Evolutionary conservation across 2,113 vertebrate species (phyloP), one percentile per base, ranked within the genome.

Genomic region (Upupa epops): DNA sequence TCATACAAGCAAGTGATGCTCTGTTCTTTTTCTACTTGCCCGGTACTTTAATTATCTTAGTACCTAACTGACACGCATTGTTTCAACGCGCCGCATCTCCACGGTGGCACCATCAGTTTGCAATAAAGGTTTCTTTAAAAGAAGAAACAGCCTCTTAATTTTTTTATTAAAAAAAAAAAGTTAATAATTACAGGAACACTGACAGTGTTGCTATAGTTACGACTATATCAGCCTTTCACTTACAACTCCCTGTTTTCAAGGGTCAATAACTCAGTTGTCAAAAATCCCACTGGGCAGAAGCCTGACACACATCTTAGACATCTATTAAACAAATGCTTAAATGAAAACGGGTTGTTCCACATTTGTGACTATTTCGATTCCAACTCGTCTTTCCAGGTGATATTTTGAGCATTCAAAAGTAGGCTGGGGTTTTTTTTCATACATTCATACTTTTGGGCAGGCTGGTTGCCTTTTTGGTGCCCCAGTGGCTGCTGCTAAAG

Each of bases 181-280:
- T 95, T 96, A 93, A 96, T 94, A 93, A 96, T 96, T 92, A 95
- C 91, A 91, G 93, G 90, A 96, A 94, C 84, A 93, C 92, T 96
- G 88, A 89, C 90, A 89, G 91, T 85, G 96, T 96, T 96, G 96
- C 96, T 94, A 96, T 96, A 96, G 96, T 89, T 96, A 96, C 93
- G 28, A 94, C 91, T 94, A 82, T 95, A 95, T 95, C 95, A 93
- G 92, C 84, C 92, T 96, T 95, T 89, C 96, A 92, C 71, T 90
- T 95, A 95, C 92, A 96, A 80, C 82, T 95, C 68, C 64, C 75
- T 1, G 6, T 96, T 96, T 96, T 96, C 89, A 96, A 94, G 96
- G 96, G 95, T 96, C 96, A 96, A 87, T 94, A 96, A 92, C 92
- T 96, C 93, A 93, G 90, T 94, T 96, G 95, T 95, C 95, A 95